Base-by-base conservation (phyloP, 1,140 invertebrate species). In the Vollenhovia emeryi region DNA sequence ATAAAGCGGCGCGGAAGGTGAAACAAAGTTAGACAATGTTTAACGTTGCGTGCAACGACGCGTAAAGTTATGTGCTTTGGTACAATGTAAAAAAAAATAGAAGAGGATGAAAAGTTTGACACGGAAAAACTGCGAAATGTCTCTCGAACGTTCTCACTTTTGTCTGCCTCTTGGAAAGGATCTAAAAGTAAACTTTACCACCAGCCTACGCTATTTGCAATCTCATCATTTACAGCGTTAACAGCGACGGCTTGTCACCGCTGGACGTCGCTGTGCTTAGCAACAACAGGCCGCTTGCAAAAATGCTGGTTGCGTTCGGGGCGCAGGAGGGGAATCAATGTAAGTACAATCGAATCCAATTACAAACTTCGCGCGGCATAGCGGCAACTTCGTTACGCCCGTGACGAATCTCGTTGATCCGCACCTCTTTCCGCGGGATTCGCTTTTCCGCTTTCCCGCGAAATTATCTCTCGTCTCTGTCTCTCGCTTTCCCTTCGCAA, bases 181-280 rank as follows among this genome's bases (percentile, higher is more conserved):
- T 75, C 15, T 79, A n/a, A 68, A 52, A 68, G 5, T 40, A 68
- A 79, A 27, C n/a, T 24, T 55, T 43, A 24, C 33, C 18, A 55
- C 48, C 27, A 21, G 11, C 40, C 7, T 33, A 15, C 1, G n/a
- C 33, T 24, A 84, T 71, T 59, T 73, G 45, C 36, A 24, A 71
- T 57, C 43, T 64, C 87, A 55, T 57, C 43, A 86, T 89, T 94
- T 93, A 0, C 95, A 98, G 97, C 92, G 96, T 98, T 82, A 99
- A 99, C 93, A 96, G 96, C 75, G 98, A 99, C 94, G 97, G 98
- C 3, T 95, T 99, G 62, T 98, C 98, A 18, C 97, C 98, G 0
- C 94, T 99, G 92, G 98, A 99, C 94, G 96, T 99, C 60, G 98
- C 98, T 0, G 97, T 99, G 24, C 95, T 99, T 91, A 97, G 97